Evolutionary conservation across 2,888 invertebrate species (phyloP).

Genomic region (Eurois occulta): DNA sequence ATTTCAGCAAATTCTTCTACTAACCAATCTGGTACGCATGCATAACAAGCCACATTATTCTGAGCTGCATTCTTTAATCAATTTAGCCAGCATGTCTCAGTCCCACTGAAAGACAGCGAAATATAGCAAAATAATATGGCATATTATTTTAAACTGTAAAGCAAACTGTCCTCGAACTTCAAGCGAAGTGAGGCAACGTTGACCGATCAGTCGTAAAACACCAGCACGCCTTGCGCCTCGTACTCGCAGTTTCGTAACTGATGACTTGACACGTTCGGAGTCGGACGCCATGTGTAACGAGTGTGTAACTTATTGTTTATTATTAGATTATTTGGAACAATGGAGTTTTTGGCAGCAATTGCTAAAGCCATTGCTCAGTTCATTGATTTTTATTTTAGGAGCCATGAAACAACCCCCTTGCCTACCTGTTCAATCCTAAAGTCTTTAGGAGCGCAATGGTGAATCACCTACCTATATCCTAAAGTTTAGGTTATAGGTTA

Average conservation of each 20-base stretch:
- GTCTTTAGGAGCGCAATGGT: background rate
- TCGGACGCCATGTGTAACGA: slow-evolving; percentile 9
- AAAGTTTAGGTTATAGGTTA: background rate
- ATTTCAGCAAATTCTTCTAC: background rate
- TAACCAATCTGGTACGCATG: background rate
- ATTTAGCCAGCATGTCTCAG: background rate
- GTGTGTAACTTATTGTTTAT: slow-evolving; percentile 32
- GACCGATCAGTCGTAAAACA: slow-evolving; percentile 10
- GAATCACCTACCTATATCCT: too few species aligned
- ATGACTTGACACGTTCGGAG: slow-evolving; percentile 41
- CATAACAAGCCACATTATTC: background rate
- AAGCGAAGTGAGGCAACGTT: slow-evolving; percentile 34
- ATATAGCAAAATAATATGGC: background rate
- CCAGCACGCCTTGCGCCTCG: slow-evolving; percentile 1
- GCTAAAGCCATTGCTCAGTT: background rate
- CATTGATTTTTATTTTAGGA: background rate
- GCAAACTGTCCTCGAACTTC: slow-evolving; percentile 20
- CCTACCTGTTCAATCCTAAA: background rate
- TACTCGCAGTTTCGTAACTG: slow-evolving; percentile 28
- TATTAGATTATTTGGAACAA: slow-evolving; percentile 9
- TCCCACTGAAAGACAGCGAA: background rate
- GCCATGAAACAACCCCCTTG: background rate
- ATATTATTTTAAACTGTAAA: background rate
- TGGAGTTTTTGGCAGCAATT: background rate
- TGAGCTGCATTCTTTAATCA: background rate